phyloP scores from a whole-genome alignment of 1,140 invertebrate species.

The Odontomachus brunneus region DNA sequence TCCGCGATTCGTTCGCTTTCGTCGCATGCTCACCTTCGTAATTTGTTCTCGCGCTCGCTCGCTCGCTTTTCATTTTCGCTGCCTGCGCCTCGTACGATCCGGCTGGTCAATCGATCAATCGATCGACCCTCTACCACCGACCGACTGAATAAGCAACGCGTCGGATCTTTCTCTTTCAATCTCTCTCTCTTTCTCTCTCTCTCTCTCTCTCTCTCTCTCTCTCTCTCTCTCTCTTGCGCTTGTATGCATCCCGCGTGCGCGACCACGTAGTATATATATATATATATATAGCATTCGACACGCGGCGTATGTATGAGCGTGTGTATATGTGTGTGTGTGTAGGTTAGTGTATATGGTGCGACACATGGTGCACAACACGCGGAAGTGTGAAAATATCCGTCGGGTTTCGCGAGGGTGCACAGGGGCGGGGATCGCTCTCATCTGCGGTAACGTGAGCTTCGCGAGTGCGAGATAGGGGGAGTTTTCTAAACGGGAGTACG shows the following conservation, averaged over 20 bases:
- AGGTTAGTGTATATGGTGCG: no score
- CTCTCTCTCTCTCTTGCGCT: constrained; percentile 28
- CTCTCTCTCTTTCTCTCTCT: neutral
- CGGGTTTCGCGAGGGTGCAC: constrained; percentile 2
- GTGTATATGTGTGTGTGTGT: no score
- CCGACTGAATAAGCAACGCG: constrained; percentile 46
- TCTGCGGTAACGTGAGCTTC: neutral
- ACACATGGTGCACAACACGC: neutral
- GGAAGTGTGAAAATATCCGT: constrained; percentile 37
- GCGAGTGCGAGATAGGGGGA: constrained; percentile 2
- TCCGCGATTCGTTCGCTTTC: constrained; percentile 13
- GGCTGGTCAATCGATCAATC: constrained; percentile 26
- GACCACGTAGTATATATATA: neutral
- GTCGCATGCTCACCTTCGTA: neutral
- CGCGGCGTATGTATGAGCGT: no score
- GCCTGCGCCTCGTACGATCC: constrained; percentile 32
- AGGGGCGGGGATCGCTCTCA: neutral
- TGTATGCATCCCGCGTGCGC: constrained; percentile 19
- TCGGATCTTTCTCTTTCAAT: no score
- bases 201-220: neutral
- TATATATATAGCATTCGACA: no score
- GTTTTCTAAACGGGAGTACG: constrained; percentile 6
- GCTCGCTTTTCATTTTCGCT: neutral
- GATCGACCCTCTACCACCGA: constrained; percentile 43
- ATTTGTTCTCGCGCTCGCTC: neutral